phyloP scores from a whole-genome alignment of 2,888 invertebrate species.

The Furcula furcula region DNA sequence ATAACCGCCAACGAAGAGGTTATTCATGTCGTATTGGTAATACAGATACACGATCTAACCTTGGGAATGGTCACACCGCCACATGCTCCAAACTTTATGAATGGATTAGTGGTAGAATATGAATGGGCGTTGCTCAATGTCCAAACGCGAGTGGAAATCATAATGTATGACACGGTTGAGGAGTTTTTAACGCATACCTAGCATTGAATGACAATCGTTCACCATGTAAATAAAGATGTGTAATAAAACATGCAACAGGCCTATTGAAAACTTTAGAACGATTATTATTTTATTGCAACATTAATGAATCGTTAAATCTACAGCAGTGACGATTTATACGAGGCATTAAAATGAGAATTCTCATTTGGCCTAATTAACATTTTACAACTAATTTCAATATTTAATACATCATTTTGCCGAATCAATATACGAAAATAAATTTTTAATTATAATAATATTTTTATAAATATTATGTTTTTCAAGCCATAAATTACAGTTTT shows the following conservation, averaged over 20 bases:
- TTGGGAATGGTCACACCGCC: slow-evolving; percentile 50
- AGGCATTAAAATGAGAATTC: neutral
- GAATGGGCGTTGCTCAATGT: slow-evolving; percentile 48
- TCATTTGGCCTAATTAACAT: neutral
- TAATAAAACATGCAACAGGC: no score
- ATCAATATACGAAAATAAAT: neutral
- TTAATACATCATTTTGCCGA: neutral
- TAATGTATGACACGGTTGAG: slow-evolving; percentile 38
- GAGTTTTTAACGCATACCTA: slow-evolving; percentile 6
- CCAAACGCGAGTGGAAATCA: slow-evolving; percentile 39
- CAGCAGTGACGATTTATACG: neutral
- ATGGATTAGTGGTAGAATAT: slow-evolving; percentile 52
- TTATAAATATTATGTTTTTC: slow-evolving; percentile 6
- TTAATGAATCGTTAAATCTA: neutral
- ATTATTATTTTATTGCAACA: neutral
- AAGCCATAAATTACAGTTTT: slow-evolving; percentile 20
- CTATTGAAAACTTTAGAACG: no score
- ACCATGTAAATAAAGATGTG: neutral
- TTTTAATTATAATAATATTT: no score
- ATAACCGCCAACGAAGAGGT: slow-evolving; percentile 45
- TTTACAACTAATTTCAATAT: neutral
- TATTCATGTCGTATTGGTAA: slow-evolving; percentile 36
- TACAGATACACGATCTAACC: slow-evolving; percentile 50
- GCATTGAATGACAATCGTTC: neutral
- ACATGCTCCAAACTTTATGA: slow-evolving; percentile 50